phyloP scores from a whole-genome alignment of 1,140 invertebrate genomes.

The Drosophila repletoides region DNA sequence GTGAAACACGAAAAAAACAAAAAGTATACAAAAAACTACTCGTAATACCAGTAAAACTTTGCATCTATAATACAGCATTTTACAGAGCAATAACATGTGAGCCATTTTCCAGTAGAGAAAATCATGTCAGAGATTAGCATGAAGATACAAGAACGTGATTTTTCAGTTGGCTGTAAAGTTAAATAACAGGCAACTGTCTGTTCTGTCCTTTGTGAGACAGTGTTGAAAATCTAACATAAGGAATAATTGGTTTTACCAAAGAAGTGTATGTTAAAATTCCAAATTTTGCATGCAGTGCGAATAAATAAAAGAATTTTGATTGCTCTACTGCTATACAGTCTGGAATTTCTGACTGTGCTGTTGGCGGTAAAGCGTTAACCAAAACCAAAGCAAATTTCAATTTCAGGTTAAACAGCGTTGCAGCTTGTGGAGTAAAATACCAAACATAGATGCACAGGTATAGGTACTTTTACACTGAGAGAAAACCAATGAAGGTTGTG shows the following conservation, averaged over 20 bases:
- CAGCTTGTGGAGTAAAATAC: not conserved
- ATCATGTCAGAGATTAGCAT: slow-evolving; percentile 5
- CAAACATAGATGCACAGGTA: not conserved
- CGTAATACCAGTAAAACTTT: not conserved
- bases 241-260: too few species aligned
- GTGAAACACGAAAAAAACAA: not conserved
- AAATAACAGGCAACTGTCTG: not conserved
- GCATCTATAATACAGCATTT: slow-evolving; percentile 4
- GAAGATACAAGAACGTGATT: slow-evolving; percentile 3
- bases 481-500: too few species aligned
- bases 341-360: not conserved
- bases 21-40: not conserved
- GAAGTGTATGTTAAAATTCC: too few species aligned
- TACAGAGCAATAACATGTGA: not conserved
- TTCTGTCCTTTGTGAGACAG: not conserved
- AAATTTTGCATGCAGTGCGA: too few species aligned
- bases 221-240: not conserved
- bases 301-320: not conserved
- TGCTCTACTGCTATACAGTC: not conserved
- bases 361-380: not conserved
- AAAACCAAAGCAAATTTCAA: not conserved
- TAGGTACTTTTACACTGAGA: too few species aligned
- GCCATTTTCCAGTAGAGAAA: not conserved
- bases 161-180: not conserved
- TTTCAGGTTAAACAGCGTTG: not conserved